These are phyloP conservation scores for Electrona antarctica DNA, from an alignment of 2,113 vertebrate species.

Conservation along the genomic window DNA sequence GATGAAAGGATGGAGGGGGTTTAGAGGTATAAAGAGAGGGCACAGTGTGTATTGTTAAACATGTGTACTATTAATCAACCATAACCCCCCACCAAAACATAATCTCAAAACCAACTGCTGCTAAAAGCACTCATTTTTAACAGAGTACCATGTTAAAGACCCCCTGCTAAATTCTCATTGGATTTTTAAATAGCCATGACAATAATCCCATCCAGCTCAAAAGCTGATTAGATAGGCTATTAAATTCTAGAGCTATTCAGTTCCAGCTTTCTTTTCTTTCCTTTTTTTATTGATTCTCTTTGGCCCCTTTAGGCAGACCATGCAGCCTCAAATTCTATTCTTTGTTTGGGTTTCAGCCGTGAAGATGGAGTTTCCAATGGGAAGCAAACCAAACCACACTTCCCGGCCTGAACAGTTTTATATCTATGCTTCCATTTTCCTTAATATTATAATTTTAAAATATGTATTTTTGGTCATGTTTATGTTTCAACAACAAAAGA, in stretches of 20 bases:
- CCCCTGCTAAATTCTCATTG: conserved; percentile 55
- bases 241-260: conserved; percentile 39
- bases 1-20: conserved; percentile 30
- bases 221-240: conserved; percentile 43
- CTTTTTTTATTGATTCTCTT: not conserved
- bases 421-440: not conserved
- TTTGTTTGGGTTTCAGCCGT: conserved; percentile 18
- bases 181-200: conserved; percentile 66
- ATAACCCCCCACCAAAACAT: conserved; percentile 42
- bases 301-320: conserved; percentile 16
- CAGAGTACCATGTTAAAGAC: conserved; percentile 60
- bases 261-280: conserved; percentile 7
- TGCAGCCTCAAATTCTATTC: conserved; percentile 25
- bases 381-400: conserved; percentile 1
- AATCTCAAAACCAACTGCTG: conserved; percentile 63
- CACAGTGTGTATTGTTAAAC: conserved; percentile 46
- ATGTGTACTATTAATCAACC: conserved; percentile 53
- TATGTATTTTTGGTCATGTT: not conserved
- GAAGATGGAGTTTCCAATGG: conserved; percentile 20
- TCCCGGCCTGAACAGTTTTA: conserved; percentile 4
- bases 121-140: conserved; percentile 65
- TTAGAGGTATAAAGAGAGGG: conserved; percentile 28
- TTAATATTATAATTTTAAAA: not conserved
- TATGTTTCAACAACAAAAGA: conserved; percentile 7
- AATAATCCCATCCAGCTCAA: conserved; percentile 49